Percentiles rank a stretch among this genome's conserved stretches.
These are phyloP conservation scores for Drosophila acutilabella DNA, from an alignment of 2,888 invertebrate species.

Conservation along the genomic window DNA sequence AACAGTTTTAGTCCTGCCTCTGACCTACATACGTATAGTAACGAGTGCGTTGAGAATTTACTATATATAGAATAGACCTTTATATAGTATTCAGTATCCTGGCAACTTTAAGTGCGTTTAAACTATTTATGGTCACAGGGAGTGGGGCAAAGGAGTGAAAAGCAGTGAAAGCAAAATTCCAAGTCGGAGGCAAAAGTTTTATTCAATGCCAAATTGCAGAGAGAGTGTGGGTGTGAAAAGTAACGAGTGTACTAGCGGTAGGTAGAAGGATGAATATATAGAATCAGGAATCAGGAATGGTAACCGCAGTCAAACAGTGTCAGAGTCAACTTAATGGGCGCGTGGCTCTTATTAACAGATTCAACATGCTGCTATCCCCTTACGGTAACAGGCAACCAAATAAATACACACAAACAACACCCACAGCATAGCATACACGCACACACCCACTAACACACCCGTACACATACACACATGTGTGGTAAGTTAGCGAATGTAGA, in stretches of 20 bases:
- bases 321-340: slow-evolving; percentile 65
- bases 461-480: slow-evolving; percentile 18
- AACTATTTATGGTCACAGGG: slow-evolving; percentile 53
- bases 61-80: slow-evolving; percentile 13
- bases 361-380: slow-evolving; percentile 55
- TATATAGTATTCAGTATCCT: slow-evolving; percentile 16
- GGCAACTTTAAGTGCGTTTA: slow-evolving; percentile 60
- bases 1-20: slow-evolving; percentile 25
- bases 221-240: slow-evolving; percentile 16
- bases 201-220: slow-evolving; percentile 52
- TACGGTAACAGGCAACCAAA: slow-evolving; percentile 26
- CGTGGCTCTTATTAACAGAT: slow-evolving; percentile 75
- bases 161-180: background rate
- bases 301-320: slow-evolving; percentile 33
- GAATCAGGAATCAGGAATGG: slow-evolving; percentile 6
- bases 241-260: slow-evolving; percentile 10
- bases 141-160: background rate
- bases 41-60: slow-evolving; percentile 14
- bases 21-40: slow-evolving; percentile 51
- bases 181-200: slow-evolving; percentile 45
- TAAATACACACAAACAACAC: slow-evolving; percentile 11
- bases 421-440: slow-evolving; percentile 5
- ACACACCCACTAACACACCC: slow-evolving; percentile 7
- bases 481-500: slow-evolving; percentile 20
- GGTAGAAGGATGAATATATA: background rate